Evolutionary conservation across 2,888 invertebrate species (phyloP), one percentile per base, ranked within the genome.

Genomic region (Philaethria dido): DNA sequence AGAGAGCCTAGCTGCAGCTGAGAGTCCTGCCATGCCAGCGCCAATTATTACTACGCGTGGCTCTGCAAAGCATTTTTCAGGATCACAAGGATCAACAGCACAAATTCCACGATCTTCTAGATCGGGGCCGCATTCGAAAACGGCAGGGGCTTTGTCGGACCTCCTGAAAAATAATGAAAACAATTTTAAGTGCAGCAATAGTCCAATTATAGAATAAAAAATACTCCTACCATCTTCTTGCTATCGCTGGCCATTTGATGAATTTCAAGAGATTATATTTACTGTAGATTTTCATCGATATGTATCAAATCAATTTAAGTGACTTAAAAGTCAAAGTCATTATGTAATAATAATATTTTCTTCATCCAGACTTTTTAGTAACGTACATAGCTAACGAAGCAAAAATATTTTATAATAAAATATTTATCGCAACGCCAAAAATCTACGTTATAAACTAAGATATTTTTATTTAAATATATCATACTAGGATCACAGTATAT

Each of bases 21-120:
- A 95, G 14, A 97, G 87, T 2, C 97, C 97, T 0, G 97, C 95
- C 85, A 97, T 94, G 16, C 97, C 97, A 0, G 96, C 97, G 0
- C 97, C 97, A 36, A 97, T 88, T 55, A 97, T 95, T 2, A 97
- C 94, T 20, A 97, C 94, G 0, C 93, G 93, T 0, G 96, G 95
- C 80, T 95, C 94, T 1, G 81, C 74, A 69, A 75, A 87, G 62
- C 86, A 86, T 75, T 80, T 74, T 11, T 82, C 75, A 6, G 83
- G 72, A 57, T 89, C 83, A 70, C 86, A 86, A 8, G 89, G 77
- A 11, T 89, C 86, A 25, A 82, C 71, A 11, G 81, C 83, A 66
- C 86, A 89, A 64, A 86, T 80, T 1, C 85, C 88, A 4, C 85
- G 80, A 68, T 92, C 88, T 61, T 81, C 78, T 73, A 89, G 72